Evolutionary conservation across 2,797 vertebrate genomes (phyloP).

Genomic region (Prunella strophiata): DNA sequence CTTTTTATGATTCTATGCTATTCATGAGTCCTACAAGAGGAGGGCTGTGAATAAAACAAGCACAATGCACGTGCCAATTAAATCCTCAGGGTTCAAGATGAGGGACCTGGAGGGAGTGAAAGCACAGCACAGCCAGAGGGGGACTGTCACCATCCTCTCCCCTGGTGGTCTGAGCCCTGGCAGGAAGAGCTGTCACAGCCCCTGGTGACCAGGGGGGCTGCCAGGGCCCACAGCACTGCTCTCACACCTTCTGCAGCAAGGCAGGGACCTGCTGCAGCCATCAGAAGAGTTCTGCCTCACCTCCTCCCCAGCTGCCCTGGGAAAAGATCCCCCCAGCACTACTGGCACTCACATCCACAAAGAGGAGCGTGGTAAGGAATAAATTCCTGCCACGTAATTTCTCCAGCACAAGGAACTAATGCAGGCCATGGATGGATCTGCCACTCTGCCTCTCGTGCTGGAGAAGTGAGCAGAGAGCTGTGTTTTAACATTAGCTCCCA

Average conservation of each 20-base stretch:
- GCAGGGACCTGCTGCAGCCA: background rate
- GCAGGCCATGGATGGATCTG: background rate
- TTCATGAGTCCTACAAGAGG: background rate
- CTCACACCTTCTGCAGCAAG: background rate
- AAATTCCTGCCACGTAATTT: conserved; percentile 1
- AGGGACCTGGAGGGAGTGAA: background rate
- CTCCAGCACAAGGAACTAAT: background rate
- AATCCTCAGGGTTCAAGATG: background rate
- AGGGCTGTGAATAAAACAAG: background rate
- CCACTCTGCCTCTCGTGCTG: background rate
- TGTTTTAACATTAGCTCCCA: conserved; percentile 35
- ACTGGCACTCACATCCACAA: background rate
- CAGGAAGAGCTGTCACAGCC: background rate
- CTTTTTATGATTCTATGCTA: background rate
- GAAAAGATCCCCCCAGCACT: background rate
- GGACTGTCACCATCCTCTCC: background rate
- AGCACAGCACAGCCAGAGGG: background rate
- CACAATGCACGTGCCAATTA: background rate
- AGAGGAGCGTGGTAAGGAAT: background rate
- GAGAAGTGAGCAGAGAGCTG: background rate
- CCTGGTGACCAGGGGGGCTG: background rate
- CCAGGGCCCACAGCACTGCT: background rate
- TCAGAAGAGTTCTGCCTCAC: background rate
- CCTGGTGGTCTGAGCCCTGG: background rate
- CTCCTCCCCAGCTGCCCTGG: background rate